Percentiles rank a stretch among this genome's conserved stretches.
phyloP scores from a whole-genome alignment of 2,797 vertebrate species.

The Neomorphus geoffroyi region DNA sequence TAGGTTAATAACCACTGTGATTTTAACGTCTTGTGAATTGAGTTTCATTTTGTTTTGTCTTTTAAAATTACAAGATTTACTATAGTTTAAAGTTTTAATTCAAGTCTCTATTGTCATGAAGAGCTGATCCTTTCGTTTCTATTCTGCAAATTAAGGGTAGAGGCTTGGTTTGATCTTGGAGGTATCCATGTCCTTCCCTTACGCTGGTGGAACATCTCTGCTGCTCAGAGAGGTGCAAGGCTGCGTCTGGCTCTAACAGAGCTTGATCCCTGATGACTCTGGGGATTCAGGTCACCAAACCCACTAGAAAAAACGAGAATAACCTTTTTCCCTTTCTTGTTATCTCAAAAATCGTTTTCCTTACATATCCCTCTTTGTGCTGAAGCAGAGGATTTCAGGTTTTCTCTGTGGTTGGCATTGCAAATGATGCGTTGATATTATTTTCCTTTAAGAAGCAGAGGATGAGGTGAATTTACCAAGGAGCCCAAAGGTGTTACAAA shows the following conservation, averaged over 20 bases:
- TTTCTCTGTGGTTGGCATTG: slow-evolving; percentile 30
- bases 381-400: not conserved
- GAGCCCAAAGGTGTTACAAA: not conserved
- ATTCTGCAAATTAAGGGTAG: not conserved
- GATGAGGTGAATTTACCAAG: slow-evolving; percentile 21
- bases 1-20: slow-evolving; percentile 54
- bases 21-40: slow-evolving; percentile 43
- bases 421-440: slow-evolving; percentile 18
- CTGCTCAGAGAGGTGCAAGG: not conserved
- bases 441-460: slow-evolving; percentile 32
- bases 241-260: not conserved
- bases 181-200: not conserved
- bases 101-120: not conserved
- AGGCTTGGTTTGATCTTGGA: not conserved
- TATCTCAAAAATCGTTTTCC: slow-evolving; percentile 2
- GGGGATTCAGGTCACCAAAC: not conserved
- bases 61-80: slow-evolving; percentile 27
- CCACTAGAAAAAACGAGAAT: not conserved
- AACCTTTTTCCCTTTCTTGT: not conserved
- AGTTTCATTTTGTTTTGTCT: slow-evolving; percentile 25
- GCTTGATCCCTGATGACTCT: not conserved
- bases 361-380: not conserved
- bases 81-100: slow-evolving; percentile 38
- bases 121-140: not conserved
- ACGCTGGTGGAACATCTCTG: not conserved